Conservation (phyloP, 1,140 invertebrate species). For the Riptortus pedestris region DNA sequence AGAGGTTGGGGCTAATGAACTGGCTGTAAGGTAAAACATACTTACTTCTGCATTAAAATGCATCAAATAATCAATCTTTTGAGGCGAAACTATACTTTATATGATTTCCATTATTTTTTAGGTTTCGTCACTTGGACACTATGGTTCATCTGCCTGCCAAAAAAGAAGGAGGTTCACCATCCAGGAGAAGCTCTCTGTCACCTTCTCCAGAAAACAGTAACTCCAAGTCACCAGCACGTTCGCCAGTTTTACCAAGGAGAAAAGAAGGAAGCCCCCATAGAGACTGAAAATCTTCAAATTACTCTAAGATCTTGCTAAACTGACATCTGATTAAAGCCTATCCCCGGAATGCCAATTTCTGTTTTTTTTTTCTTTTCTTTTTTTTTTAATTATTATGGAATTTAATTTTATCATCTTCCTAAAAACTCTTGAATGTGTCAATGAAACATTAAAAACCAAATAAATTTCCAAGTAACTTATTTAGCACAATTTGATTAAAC, state of each 20-base stretch:
- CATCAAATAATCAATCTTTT: neutral
- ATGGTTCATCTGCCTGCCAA: conserved; percentile 49
- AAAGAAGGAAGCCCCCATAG: neutral
- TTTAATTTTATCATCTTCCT: too few relatives aligned
- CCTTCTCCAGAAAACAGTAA: conserved; percentile 37
- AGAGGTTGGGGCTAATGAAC: conserved; percentile 53
- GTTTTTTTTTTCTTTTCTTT: too few relatives aligned
- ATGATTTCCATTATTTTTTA: conserved; percentile 34
- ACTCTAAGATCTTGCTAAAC: too few relatives aligned
- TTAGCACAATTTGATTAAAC: too few relatives aligned
- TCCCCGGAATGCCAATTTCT: too few relatives aligned
- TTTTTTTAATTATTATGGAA: too few relatives aligned
- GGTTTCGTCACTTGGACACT: conserved; percentile 69
- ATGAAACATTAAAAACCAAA: too few relatives aligned
- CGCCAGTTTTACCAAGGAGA: conserved; percentile 12
- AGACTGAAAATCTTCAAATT: too few relatives aligned
- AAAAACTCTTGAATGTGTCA: too few relatives aligned
- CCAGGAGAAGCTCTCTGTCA: conserved; percentile 52
- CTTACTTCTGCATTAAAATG: neutral
- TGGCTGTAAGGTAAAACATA: conserved; percentile 59
- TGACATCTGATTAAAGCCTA: too few relatives aligned
- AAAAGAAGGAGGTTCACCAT: conserved; percentile 35
- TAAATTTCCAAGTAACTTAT: too few relatives aligned
- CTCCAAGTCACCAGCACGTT: neutral
- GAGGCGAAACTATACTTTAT: neutral